Evolutionary conservation across 2,888 invertebrate species (phyloP).

Genomic region (Choreutis nemorana): DNA sequence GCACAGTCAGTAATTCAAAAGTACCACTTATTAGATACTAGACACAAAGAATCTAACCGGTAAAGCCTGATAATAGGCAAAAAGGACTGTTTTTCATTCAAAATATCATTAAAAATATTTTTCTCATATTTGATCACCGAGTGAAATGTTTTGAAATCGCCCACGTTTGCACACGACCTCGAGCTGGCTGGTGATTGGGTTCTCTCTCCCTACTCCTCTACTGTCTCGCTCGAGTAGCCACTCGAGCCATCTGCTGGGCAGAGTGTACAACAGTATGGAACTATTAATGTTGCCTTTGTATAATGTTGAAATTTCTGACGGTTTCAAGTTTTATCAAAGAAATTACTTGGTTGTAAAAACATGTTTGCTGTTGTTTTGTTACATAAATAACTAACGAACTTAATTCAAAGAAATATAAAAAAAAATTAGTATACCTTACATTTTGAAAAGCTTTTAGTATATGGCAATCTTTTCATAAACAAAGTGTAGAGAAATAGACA

Average conservation of each 20-base stretch:
- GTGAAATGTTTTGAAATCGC: slow-evolving; percentile 35
- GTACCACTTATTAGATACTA: slow-evolving; percentile 14
- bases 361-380: too few species aligned
- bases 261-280: too few species aligned
- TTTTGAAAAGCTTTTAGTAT: neutral
- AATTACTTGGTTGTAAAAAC: too few species aligned
- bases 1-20: slow-evolving; percentile 14
- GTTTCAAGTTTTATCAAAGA: too few species aligned
- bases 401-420: too few species aligned
- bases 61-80: slow-evolving; percentile 12
- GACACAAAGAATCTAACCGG: slow-evolving; percentile 22
- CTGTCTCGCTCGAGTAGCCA: slow-evolving; percentile 22
- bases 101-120: slow-evolving; percentile 27
- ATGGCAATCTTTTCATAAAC: slow-evolving; percentile 1
- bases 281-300: too few species aligned
- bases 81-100: slow-evolving; percentile 27
- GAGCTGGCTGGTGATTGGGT: slow-evolving; percentile 39
- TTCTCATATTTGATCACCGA: slow-evolving; percentile 22
- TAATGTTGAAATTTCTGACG: too few species aligned
- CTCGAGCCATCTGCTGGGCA: slow-evolving; percentile 5
- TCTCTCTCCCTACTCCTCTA: slow-evolving; percentile 21
- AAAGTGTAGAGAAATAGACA: neutral
- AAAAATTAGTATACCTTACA: too few species aligned
- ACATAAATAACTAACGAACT: too few species aligned
- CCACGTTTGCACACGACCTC: slow-evolving; percentile 27